Evolutionary conservation across 2,113 vertebrate genomes (phyloP), one percentile per base, ranked within the genome.

Genomic region (Semnornis frantzii): DNA sequence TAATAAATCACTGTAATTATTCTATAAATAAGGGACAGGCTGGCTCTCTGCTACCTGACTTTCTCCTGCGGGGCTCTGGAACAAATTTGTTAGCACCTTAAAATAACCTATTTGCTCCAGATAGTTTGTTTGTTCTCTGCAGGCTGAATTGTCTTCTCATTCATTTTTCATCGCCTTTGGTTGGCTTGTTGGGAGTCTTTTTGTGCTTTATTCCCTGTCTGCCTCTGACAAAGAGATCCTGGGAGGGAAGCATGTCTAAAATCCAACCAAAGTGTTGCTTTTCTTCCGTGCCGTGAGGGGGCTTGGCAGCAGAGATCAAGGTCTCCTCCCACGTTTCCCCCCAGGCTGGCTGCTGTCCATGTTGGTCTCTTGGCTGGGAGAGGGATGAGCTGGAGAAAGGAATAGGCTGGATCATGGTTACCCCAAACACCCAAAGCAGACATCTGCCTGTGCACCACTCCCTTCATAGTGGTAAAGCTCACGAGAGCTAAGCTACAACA

Each of bases 1-100:
- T 87, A 80, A 96, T 95, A 95, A 96, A 96, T 97, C 95, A 95
- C 58, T 4, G 27, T 95, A 95, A 95, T 97, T 94, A 96, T 94
- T 89, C 96, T 88, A 96, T 96, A 95, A 97, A 96, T 93, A 96
- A 95, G 83, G 68, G 85, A 55, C 34, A 88, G 82, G 90, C 66
- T 93, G 81, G n/a, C 82, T 92, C n/a, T 19, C 10, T 46, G 81
- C 52, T 94, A 72, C 66, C 58, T 31, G 90, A 12, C 77, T 90
- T 91, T 88, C 91, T 88, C 92, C 93, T 76, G 5, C 46, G 34
- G 90, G 87, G 55, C 94, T 77, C 63, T 52, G 85, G 86, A 90
- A 92, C 88, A 94, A 89, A 96, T 96, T 92, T 95, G 90, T 94
- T 95, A 92, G 85, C 87, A 82, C 82, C 95, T 94, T 78, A 93